Percentiles rank a stretch among this genome's conserved stretches.
phyloP scores from a whole-genome alignment of 2,797 vertebrate genomes.

The Gymnoscopelus microlampas region DNA sequence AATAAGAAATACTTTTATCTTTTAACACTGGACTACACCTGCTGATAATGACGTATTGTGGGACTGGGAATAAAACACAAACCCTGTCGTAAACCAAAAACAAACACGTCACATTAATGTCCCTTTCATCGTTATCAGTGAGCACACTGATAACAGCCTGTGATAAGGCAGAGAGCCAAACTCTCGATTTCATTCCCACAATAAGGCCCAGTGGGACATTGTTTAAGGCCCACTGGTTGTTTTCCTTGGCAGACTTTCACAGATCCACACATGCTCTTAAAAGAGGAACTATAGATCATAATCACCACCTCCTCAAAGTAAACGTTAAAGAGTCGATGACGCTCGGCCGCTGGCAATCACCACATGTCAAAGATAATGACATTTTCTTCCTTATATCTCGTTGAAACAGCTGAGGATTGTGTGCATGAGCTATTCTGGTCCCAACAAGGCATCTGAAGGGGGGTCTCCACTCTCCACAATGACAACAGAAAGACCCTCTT shows the following conservation, averaged over 20 bases:
- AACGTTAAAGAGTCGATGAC: background rate
- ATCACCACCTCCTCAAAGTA: background rate
- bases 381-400: slow-evolving; percentile 4
- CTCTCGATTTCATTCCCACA: slow-evolving; percentile 6
- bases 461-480: slow-evolving; percentile 5
- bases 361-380: slow-evolving; percentile 7
- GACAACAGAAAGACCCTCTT: slow-evolving; percentile 13
- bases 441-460: slow-evolving; percentile 34
- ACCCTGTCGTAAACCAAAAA: background rate
- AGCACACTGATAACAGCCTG: background rate
- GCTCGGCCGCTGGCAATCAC: slow-evolving; percentile 5
- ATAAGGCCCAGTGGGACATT: background rate
- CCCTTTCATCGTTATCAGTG: background rate
- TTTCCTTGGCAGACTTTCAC: slow-evolving; percentile 33
- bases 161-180: slow-evolving; percentile 10
- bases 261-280: slow-evolving; percentile 8
- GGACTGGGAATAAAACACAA: slow-evolving; percentile 11
- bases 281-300: slow-evolving; percentile 16
- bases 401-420: slow-evolving; percentile 35
- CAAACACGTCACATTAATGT: slow-evolving; percentile 8
- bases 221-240: slow-evolving; percentile 12
- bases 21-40: background rate
- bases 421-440: slow-evolving; percentile 5
- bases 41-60: slow-evolving; percentile 1
- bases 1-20: background rate